Percentiles rank a stretch among this genome's conserved stretches.
Evolutionary conservation across 2,113 vertebrate genomes (phyloP).

Genomic region (Sitta europaea): DNA sequence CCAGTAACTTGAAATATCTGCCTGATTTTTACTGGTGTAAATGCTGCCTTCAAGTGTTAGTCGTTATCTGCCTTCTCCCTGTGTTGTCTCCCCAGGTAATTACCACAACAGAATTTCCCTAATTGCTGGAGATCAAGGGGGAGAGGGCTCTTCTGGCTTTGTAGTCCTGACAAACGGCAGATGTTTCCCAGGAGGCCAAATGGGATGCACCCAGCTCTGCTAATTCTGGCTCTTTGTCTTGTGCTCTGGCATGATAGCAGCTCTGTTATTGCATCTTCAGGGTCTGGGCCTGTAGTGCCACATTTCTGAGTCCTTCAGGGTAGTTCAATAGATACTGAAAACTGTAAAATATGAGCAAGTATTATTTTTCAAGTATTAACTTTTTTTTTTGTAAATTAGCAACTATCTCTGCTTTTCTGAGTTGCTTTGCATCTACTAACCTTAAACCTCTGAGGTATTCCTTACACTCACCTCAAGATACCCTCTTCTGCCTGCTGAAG

Average conservation of each 20-base stretch:
- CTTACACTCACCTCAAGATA: not conserved
- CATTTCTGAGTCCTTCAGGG: not conserved
- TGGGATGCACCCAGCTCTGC: not conserved
- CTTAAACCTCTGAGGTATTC: not conserved
- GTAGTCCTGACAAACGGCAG: conserved; percentile 30
- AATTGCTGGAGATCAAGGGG: conserved; percentile 48
- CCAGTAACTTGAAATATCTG: not conserved
- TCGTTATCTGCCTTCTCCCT: not conserved
- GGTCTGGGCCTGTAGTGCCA: not conserved
- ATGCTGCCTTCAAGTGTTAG: not conserved
- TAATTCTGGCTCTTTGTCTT: not conserved
- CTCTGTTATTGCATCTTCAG: not conserved
- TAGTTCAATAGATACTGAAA: not conserved
- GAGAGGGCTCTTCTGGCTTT: conserved; percentile 22
- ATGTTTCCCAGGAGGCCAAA: conserved; percentile 54
- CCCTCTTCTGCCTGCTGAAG: not conserved
- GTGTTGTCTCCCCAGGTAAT: conserved; percentile 28
- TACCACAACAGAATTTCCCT: conserved; percentile 52
- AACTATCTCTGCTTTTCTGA: not conserved
- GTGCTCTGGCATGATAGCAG: not conserved
- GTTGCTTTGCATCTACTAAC: not conserved
- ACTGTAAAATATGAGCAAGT: not conserved
- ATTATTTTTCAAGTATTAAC: not conserved
- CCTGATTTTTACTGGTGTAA: not conserved
- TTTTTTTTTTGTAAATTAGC: not conserved